phyloP scores from a whole-genome alignment of 2,888 invertebrate genomes.

The Blera fallax region DNA sequence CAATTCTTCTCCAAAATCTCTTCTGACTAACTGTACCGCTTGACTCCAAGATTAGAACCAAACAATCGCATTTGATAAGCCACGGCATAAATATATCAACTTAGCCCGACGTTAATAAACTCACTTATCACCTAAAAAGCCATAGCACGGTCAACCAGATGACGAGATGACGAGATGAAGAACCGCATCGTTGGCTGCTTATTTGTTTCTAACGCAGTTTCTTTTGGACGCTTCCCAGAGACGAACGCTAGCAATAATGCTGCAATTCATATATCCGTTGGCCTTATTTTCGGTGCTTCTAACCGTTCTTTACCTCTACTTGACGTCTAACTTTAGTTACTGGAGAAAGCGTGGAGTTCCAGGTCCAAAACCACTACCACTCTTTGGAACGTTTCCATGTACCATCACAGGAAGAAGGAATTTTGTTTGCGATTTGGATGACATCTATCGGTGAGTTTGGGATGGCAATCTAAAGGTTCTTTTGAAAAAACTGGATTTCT shows the following conservation, averaged over 20 bases:
- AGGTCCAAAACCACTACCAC: constrained; percentile 75
- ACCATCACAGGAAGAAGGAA: constrained; percentile 76
- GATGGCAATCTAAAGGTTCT: too few relatives aligned
- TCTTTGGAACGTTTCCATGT: constrained; percentile 75
- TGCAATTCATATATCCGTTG: not conserved
- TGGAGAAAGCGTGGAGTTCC: constrained; percentile 77
- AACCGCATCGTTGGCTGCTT: not conserved
- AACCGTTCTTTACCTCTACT: constrained; percentile 54
- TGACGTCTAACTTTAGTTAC: constrained; percentile 74
- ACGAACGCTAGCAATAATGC: not conserved
- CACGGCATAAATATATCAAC: not conserved
- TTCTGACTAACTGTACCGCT: not conserved
- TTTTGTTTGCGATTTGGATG: constrained; percentile 78
- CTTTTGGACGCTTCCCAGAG: not conserved
- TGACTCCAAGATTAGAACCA: not conserved
- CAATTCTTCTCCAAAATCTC: not conserved
- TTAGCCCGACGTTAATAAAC: not conserved
- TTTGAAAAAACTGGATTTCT: not conserved
- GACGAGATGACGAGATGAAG: not conserved
- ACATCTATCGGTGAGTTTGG: constrained; percentile 79
- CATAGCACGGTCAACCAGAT: not conserved
- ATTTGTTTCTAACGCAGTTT: not conserved
- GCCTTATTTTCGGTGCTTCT: constrained; percentile 57
- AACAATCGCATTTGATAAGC: not conserved
- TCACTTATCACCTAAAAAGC: not conserved